Conservation (phyloP, 2,888 invertebrate genomes). For the Eretmocerus hayati region DNA sequence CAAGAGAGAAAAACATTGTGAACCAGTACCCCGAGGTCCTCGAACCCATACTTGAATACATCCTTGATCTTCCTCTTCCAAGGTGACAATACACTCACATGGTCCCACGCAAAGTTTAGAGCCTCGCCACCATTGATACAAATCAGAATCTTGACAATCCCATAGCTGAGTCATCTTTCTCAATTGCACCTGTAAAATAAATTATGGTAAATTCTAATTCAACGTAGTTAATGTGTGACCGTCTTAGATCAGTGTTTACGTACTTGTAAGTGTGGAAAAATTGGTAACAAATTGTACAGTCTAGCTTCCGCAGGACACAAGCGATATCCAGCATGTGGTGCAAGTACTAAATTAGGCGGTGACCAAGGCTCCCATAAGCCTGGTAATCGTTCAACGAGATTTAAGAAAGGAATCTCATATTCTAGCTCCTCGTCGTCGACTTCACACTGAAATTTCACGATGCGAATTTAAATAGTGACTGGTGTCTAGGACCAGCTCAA, state of each 20-base stretch:
- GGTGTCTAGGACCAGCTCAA: no score
- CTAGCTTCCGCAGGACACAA: constrained; percentile 53
- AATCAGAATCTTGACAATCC: constrained; percentile 54
- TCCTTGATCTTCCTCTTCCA: constrained; percentile 52
- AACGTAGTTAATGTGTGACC: no score
- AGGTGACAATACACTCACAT: constrained; percentile 61
- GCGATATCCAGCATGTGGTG: constrained; percentile 60
- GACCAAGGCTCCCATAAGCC: constrained; percentile 62
- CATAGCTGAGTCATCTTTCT: constrained; percentile 52
- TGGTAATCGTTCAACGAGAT: constrained; percentile 58
- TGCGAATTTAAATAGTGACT: no score
- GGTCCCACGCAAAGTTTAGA: constrained; percentile 63
- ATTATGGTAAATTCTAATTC: background rate
- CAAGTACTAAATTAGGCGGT: constrained; percentile 45
- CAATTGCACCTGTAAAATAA: constrained; percentile 50
- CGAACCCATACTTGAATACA: constrained; percentile 61
- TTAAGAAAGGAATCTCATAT: constrained; percentile 70
- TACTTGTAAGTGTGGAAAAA: constrained; percentile 65
- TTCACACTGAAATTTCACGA: constrained; percentile 54
- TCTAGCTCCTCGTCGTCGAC: constrained; percentile 62
- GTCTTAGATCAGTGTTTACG: background rate
- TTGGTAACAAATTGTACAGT: constrained; percentile 56
- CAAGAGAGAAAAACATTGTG: constrained; percentile 61
- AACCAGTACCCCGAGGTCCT: constrained; percentile 53
- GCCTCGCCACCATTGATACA: constrained; percentile 67